Evolutionary conservation across 2,797 vertebrate genomes (phyloP).

Genomic region (Enteromius radiatus): DNA sequence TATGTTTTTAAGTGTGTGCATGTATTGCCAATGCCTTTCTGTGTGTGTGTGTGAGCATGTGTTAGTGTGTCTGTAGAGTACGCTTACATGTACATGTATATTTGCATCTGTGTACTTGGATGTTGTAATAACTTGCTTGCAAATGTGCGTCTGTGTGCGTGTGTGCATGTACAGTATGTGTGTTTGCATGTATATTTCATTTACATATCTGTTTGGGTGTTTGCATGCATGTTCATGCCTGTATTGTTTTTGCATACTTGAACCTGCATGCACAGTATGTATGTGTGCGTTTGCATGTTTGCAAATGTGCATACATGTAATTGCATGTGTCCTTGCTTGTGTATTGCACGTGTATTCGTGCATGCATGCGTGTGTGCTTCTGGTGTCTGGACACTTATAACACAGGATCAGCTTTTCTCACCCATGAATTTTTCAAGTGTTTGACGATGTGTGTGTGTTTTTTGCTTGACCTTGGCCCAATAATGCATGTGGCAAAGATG

Average conservation of each 20-base stretch:
- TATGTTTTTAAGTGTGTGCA: neutral
- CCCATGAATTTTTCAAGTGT: neutral
- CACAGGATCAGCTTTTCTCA: neutral
- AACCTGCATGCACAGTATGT: neutral
- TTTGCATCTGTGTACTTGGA: neutral
- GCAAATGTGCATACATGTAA: too few relatives aligned
- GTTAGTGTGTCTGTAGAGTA: neutral
- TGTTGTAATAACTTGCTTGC: neutral
- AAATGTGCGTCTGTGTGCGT: neutral
- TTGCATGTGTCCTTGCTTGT: neutral
- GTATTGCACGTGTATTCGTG: too few relatives aligned
- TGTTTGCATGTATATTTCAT: neutral
- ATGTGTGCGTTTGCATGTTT: too few relatives aligned
- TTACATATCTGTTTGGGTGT: neutral
- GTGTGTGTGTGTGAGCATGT: neutral
- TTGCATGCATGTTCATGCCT: constrained; percentile 7
- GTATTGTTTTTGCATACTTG: neutral
- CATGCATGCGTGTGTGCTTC: neutral
- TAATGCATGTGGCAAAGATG: constrained; percentile 23
- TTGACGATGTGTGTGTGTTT: neutral
- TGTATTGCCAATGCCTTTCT: neutral
- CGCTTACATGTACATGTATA: neutral
- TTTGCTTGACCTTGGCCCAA: neutral
- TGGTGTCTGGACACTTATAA: neutral
- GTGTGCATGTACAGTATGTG: neutral